A percentile compares a stretch with the other conserved stretches of the same genome.
These are phyloP conservation scores for Folsomia candida DNA, from an alignment of 2,888 invertebrate species.

Conservation along the genomic window DNA sequence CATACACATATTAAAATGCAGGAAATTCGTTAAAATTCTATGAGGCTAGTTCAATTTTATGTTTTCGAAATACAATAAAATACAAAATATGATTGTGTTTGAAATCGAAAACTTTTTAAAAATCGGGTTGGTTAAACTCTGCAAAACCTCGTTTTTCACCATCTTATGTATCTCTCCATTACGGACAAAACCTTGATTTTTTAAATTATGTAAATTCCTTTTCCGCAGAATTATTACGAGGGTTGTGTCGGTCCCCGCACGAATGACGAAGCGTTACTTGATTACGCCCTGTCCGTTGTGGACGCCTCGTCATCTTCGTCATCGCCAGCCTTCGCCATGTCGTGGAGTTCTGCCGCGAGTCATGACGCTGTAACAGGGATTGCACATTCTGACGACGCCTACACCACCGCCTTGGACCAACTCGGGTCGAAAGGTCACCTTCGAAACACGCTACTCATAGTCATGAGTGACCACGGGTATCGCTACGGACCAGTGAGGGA, in stretches of 20 bases:
- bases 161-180: no score
- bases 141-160: no score
- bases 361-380: slow-evolving; percentile 18
- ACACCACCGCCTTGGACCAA: slow-evolving; percentile 6
- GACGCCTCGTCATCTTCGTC: background rate
- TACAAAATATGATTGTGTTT: no score
- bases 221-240: background rate
- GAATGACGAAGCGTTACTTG: slow-evolving; percentile 12
- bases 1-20: no score
- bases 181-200: no score
- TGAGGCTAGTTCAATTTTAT: no score
- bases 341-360: slow-evolving; percentile 4
- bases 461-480: slow-evolving; percentile 31
- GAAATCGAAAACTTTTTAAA: no score
- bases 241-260: slow-evolving; percentile 19
- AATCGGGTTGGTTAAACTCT: no score
- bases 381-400: slow-evolving; percentile 4
- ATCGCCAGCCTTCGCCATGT: slow-evolving; percentile 22
- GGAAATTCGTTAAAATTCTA: no score
- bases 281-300: slow-evolving; percentile 15
- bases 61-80: no score
- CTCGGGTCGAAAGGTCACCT: background rate
- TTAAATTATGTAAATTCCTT: no score
- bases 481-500: slow-evolving; percentile 18
- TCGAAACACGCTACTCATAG: slow-evolving; percentile 20